Conservation (phyloP, 2,797 vertebrate genomes). For the Onychomys torridus region DNA sequence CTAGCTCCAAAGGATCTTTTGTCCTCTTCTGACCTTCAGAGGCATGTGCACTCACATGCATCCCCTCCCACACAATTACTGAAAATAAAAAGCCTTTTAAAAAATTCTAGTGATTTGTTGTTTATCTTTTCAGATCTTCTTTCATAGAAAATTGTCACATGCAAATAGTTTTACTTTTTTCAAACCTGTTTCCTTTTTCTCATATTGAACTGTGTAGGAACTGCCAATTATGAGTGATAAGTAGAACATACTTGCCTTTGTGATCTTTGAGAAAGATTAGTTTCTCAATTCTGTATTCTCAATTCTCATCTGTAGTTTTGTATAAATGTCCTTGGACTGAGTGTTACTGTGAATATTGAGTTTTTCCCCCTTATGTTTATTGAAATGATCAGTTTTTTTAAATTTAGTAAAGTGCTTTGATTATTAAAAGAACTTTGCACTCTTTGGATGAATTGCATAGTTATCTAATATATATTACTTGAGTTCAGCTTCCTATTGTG, state of each 20-base stretch:
- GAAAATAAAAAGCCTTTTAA: background rate
- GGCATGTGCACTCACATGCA: too few relatives aligned
- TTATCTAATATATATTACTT: background rate
- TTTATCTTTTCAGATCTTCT: background rate
- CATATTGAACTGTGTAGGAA: background rate
- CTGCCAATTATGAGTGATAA: background rate
- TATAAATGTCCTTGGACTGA: background rate
- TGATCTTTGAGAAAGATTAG: background rate
- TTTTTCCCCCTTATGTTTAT: background rate
- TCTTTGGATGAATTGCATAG: background rate
- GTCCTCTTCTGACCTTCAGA: background rate
- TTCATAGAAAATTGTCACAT: background rate
- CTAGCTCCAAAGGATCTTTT: background rate
- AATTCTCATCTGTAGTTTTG: background rate
- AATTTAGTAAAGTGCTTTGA: background rate
- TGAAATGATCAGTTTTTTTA: background rate
- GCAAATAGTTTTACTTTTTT: constrained; percentile 24
- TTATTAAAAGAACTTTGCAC: background rate
- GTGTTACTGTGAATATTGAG: background rate
- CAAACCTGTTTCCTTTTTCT: background rate
- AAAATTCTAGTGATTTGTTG: background rate
- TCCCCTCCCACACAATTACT: background rate
- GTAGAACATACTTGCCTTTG: background rate
- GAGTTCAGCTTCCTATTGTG: constrained; percentile 11
- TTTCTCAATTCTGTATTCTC: background rate